A percentile compares a stretch with the other conserved stretches of the same genome.
Conservation (phyloP, 2,888 invertebrate genomes). For the Dendrolimus houi region DNA sequence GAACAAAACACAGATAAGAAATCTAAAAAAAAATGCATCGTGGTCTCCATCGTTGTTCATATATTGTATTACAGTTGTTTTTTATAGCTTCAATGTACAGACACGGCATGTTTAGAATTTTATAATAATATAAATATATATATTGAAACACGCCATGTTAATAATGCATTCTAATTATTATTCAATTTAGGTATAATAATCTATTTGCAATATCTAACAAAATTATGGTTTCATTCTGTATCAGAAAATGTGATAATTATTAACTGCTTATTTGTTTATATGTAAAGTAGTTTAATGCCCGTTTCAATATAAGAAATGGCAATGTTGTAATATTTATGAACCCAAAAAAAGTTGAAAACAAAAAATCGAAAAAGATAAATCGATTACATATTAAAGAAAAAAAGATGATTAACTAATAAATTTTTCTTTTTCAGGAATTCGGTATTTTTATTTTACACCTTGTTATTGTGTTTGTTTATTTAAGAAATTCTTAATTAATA, state of each 20-base stretch:
- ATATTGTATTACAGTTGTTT: too few relatives aligned
- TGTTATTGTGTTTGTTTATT: neutral
- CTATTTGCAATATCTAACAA: too few relatives aligned
- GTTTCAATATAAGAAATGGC: neutral
- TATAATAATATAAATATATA: too few relatives aligned
- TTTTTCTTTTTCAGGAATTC: slow-evolving; percentile 50
- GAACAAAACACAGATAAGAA: too few relatives aligned
- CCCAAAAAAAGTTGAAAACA: slow-evolving; percentile 12
- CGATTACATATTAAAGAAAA: slow-evolving; percentile 20
- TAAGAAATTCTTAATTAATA: too few relatives aligned
- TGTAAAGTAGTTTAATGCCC: neutral
- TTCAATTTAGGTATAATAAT: too few relatives aligned
- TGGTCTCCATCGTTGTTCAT: too few relatives aligned
- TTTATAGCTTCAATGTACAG: too few relatives aligned
- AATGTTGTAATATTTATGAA: neutral
- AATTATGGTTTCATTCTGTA: neutral
- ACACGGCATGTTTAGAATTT: too few relatives aligned
- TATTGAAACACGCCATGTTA: too few relatives aligned
- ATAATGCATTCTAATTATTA: too few relatives aligned
- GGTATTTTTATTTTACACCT: slow-evolving; percentile 33
- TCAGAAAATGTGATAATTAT: neutral
- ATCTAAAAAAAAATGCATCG: too few relatives aligned
- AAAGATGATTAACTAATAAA: slow-evolving; percentile 35
- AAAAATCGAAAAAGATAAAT: slow-evolving; percentile 30
- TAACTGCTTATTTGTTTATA: neutral